Conservation (phyloP, 2,888 invertebrate species). For the Linnaemya tessellans region DNA sequence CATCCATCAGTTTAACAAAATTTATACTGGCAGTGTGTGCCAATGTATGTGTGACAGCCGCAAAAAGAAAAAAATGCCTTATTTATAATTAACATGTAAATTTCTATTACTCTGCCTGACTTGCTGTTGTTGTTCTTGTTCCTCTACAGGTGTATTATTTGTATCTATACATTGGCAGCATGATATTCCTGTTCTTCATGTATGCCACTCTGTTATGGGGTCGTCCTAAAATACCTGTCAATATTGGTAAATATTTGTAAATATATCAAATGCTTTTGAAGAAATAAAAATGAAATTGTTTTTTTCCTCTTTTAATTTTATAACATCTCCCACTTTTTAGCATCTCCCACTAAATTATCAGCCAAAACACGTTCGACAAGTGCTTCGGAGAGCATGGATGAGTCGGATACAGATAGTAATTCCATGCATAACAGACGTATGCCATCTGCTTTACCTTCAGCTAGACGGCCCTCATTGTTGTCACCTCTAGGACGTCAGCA, state of each 20-base stretch:
- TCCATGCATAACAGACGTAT: constrained; percentile 81
- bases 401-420: constrained; percentile 84
- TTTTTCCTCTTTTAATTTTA: background rate
- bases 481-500: constrained; percentile 86
- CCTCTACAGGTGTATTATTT: constrained; percentile 90
- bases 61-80: background rate
- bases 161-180: constrained; percentile 93
- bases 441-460: constrained; percentile 83
- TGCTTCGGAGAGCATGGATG: constrained; percentile 86
- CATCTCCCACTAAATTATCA: constrained; percentile 80
- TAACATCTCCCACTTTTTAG: constrained; percentile 73
- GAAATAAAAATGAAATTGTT: background rate
- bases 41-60: background rate
- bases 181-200: constrained; percentile 92
- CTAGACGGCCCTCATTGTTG: constrained; percentile 84
- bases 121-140: constrained; percentile 29
- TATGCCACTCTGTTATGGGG: constrained; percentile 90
- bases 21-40: constrained; percentile 12
- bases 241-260: constrained; percentile 84
- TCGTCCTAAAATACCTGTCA: constrained; percentile 85
- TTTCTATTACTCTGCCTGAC: constrained; percentile 44
- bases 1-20: constrained; percentile 36
- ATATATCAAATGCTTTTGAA: constrained; percentile 11
- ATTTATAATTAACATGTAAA: constrained; percentile 53
- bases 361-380: constrained; percentile 78